Conservation (phyloP, 2,113 vertebrate genomes). For the Bostrychus sinensis region DNA sequence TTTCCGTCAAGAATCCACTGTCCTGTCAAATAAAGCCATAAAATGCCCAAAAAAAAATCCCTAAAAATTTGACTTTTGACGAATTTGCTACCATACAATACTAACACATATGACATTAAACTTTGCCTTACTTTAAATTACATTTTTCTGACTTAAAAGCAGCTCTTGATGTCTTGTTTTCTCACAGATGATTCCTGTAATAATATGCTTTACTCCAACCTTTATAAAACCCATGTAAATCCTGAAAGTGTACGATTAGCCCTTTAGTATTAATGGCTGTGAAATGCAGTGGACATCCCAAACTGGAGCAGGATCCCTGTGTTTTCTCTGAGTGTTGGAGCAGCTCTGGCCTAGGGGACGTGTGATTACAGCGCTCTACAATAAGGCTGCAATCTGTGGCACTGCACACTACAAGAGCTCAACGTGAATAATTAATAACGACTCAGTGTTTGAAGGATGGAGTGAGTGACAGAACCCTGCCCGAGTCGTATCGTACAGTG, state of each 20-base stretch:
- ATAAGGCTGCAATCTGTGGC: conserved; percentile 4
- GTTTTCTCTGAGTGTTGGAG: background rate
- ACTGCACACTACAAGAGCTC: background rate
- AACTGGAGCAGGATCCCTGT: background rate
- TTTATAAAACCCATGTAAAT: background rate
- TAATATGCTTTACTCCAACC: too few species aligned
- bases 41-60: too few species aligned
- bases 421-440: background rate
- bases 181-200: background rate
- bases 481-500: background rate
- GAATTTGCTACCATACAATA: too few species aligned
- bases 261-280: background rate
- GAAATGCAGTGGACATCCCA: background rate
- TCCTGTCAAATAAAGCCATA: too few species aligned
- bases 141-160: too few species aligned
- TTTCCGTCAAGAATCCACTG: too few species aligned
- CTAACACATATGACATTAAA: too few species aligned
- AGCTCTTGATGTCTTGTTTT: background rate
- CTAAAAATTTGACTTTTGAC: too few species aligned
- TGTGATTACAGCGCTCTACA: background rate
- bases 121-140: too few species aligned
- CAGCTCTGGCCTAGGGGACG: background rate
- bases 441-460: background rate
- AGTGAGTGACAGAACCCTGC: background rate
- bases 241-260: background rate